Conservation (phyloP, 1,140 invertebrate species). For the Tenebrio molitor region DNA sequence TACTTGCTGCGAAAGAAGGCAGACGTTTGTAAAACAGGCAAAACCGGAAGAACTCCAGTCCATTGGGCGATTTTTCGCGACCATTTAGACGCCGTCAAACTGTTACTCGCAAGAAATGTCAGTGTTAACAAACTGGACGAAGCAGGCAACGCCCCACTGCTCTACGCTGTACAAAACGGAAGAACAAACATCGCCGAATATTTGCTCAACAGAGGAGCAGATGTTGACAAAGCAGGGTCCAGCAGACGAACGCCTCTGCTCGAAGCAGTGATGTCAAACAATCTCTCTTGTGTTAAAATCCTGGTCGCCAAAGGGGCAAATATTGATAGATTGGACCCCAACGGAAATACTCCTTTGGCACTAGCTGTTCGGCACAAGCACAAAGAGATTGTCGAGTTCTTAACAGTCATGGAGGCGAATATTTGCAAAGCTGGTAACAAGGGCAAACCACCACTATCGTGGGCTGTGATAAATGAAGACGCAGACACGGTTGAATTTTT, state of each 20-base stretch:
- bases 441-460: background rate
- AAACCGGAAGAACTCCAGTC: background rate
- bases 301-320: slow-evolving; percentile 18
- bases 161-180: slow-evolving; percentile 21
- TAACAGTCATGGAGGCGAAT: slow-evolving; percentile 79
- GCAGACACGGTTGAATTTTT: background rate
- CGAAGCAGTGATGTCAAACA: background rate
- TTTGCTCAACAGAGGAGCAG: slow-evolving; percentile 21
- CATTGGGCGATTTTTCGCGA: background rate
- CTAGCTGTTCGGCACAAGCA: slow-evolving; percentile 3
- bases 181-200: slow-evolving; percentile 7
- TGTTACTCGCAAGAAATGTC: background rate
- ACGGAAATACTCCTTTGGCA: slow-evolving; percentile 14
- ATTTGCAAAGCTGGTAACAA: slow-evolving; percentile 82
- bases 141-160: slow-evolving; percentile 29
- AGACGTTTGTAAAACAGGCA: background rate
- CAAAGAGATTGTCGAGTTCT: background rate
- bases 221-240: background rate
- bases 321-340: background rate
- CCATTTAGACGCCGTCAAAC: background rate
- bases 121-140: background rate
- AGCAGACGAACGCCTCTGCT: slow-evolving; percentile 12
- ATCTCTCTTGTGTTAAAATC: background rate
- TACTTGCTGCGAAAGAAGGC: background rate
- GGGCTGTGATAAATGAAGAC: background rate